Conservation (phyloP, 2,888 invertebrate genomes). For the Amphimallon solstitiale region DNA sequence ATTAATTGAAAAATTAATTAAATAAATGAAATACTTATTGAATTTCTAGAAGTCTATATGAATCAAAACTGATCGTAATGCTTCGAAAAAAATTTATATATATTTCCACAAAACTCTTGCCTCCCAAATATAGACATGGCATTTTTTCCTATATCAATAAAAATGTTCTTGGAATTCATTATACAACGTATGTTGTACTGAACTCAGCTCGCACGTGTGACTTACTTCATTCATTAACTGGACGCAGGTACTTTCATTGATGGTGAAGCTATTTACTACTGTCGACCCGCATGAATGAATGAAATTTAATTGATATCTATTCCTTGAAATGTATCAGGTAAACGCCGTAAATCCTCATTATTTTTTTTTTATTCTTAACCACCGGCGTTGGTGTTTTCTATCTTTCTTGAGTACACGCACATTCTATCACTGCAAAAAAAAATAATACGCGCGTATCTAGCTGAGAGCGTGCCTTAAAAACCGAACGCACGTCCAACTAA, state of each 20-base stretch:
- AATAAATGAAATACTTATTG: too few species aligned
- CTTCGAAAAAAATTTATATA: too few species aligned
- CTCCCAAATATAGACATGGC: too few species aligned
- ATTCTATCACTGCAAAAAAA: conserved; percentile 9
- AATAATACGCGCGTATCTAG: too few species aligned
- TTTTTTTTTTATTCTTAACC: background rate
- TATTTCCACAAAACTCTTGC: too few species aligned
- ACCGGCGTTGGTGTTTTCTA: background rate
- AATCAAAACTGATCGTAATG: too few species aligned
- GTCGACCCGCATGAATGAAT: background rate
- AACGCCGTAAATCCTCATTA: background rate
- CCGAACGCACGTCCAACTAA: background rate
- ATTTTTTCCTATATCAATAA: too few species aligned
- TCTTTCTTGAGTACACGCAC: background rate
- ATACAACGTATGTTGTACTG: too few species aligned
- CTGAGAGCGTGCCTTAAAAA: background rate
- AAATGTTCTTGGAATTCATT: too few species aligned
- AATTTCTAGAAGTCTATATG: too few species aligned
- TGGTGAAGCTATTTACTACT: background rate
- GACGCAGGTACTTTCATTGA: background rate
- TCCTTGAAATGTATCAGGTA: conserved; percentile 6
- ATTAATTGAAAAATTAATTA: too few species aligned
- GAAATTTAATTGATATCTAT: conserved; percentile 32
- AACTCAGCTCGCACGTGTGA: too few species aligned
- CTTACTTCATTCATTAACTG: background rate